A percentile compares a stretch with the other conserved stretches of the same genome.
Evolutionary conservation across 2,113 vertebrate species (phyloP).

Genomic region (Acanthochromis polyacanthus): DNA sequence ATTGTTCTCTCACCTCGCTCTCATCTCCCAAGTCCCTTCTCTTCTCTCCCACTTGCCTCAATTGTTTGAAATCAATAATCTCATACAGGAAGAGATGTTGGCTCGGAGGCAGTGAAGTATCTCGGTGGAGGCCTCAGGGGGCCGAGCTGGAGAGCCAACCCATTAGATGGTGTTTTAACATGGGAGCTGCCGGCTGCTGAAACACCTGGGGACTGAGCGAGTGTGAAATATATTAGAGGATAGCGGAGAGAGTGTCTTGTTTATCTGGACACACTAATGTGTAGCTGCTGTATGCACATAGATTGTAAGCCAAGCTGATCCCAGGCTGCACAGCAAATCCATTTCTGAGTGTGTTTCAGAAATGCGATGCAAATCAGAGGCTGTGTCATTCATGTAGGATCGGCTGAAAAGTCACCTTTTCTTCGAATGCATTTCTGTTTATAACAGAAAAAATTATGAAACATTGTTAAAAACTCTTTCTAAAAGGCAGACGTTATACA

Average conservation of each 20-base stretch:
- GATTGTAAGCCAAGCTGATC: neutral
- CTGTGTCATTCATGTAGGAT: too few species aligned
- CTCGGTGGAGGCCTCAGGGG: constrained; percentile 16
- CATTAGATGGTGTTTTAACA: constrained; percentile 63
- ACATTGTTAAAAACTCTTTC: too few species aligned
- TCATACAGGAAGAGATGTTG: constrained; percentile 46
- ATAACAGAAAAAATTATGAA: too few species aligned
- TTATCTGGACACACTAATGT: neutral
- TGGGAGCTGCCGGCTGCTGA: constrained; percentile 41
- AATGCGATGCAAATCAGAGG: neutral
- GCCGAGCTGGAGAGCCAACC: constrained; percentile 31
- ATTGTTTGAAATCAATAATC: constrained; percentile 65
- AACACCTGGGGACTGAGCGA: constrained; percentile 45
- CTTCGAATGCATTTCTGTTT: too few species aligned
- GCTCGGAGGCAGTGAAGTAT: constrained; percentile 18
- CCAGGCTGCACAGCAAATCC: neutral
- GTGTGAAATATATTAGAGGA: constrained; percentile 9
- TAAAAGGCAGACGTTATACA: too few species aligned
- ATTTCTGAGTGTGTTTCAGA: neutral
- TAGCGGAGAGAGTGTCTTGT: neutral
- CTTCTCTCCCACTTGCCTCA: constrained; percentile 24
- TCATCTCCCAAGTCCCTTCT: constrained; percentile 7
- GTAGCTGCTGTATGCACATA: neutral
- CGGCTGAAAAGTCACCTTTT: too few species aligned
- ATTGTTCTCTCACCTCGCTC: constrained; percentile 25